A percentile compares a stretch with the other conserved stretches of the same genome.
These are phyloP conservation scores for Dryoscopus gambensis DNA, from an alignment of 2,113 vertebrate species.

Conservation along the genomic window DNA sequence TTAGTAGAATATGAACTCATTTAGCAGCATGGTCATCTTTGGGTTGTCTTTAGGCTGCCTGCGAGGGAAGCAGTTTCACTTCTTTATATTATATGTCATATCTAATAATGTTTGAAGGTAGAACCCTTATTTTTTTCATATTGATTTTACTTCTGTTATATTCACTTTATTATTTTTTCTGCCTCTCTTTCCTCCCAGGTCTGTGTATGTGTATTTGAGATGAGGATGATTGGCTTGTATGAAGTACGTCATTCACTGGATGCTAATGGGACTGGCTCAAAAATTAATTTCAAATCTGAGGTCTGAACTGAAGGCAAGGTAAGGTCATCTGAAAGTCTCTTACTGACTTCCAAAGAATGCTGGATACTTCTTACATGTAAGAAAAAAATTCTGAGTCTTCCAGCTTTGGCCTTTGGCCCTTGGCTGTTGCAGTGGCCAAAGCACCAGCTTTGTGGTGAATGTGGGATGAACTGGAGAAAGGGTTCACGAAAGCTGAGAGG, in stretches of 20 bases:
- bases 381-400: neutral
- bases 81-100: neutral
- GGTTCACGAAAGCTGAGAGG: neutral
- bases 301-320: neutral
- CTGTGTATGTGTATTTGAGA: neutral
- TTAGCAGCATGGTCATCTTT: neutral
- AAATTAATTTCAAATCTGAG: neutral
- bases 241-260: neutral
- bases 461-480: neutral
- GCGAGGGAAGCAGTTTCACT: neutral
- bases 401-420: neutral
- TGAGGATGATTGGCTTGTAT: neutral
- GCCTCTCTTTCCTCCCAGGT: neutral
- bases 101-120: neutral
- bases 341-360: neutral
- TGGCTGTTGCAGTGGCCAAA: neutral
- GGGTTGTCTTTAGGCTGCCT: neutral
- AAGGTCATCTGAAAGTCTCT: neutral
- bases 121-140: neutral
- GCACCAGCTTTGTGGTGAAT: neutral
- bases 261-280: neutral
- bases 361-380: neutral
- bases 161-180: neutral
- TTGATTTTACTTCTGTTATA: neutral
- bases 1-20: neutral